Base-by-base conservation (phyloP, 2,797 vertebrate species). In the Gila robusta region DNA sequence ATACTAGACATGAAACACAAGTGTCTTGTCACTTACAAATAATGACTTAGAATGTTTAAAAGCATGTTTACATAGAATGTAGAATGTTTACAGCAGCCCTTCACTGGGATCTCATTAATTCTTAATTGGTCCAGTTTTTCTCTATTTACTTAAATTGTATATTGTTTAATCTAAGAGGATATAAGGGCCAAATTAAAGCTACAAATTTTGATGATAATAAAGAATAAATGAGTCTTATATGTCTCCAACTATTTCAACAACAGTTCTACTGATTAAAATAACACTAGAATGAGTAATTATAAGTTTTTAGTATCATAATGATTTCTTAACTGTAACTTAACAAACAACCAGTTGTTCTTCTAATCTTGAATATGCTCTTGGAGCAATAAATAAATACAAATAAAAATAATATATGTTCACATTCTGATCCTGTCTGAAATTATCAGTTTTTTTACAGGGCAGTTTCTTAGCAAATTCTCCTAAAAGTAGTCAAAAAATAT, bases 71-170 rank as follows among this genome's bases (percentile, higher is more conserved):
- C 35, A 35, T 32, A 32, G 32, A 32, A 32, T 32, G 32, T 32
- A 32, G 32, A 32, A 32, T 87, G 74, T 80, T 81, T 44, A 26
- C 54, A 74, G 59, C 84, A 66, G 54, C 41, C 39, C 28, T 85
- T 82, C 56, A 44, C 82, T 23, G 86, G 77, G 86, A 90, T 80
- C 79, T 88, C 83, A 89, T 90, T 90, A 89, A 87, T 82, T 90
- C 70, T 88, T 83, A 88, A 89, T 89, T 89, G 85, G 66, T 81
- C 77, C 69, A n/a, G 23, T 82, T 89, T 90, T 87, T 82, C 87
- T 88, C 28, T 67, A 62, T 88, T 89, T 83, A 86, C 69, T 84
- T 84, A 71, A 90, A 19, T 74, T 81, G 37, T 59, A 17, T 39
- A 26, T n/a, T 37, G 2, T 35, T n/a, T 62, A 49, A 49, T 74